Evolutionary conservation across 2,113 vertebrate genomes (phyloP).

Genomic region (Conger conger): DNA sequence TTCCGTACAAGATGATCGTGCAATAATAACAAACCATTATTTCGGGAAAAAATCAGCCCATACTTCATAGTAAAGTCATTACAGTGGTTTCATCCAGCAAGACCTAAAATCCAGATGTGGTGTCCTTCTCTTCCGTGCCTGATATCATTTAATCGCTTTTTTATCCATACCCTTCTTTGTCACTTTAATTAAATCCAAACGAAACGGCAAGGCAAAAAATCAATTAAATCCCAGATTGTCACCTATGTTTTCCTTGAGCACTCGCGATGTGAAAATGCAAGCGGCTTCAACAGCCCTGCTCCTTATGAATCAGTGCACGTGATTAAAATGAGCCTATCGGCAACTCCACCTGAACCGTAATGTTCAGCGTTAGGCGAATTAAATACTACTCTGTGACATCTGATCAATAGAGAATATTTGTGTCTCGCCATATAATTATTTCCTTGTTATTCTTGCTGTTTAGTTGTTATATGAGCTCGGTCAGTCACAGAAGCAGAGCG

Average conservation of each 20-base stretch:
- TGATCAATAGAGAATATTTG: conserved; percentile 4
- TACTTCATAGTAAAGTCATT: conserved; percentile 7
- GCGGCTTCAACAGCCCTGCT: conserved; percentile 46
- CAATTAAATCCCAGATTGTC: conserved; percentile 18
- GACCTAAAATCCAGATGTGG: neutral
- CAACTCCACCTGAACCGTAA: conserved; percentile 52
- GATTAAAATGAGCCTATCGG: conserved; percentile 58
- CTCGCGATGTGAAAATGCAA: conserved; percentile 33
- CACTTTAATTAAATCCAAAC: neutral
- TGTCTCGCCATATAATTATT: neutral
- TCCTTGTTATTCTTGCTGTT: neutral
- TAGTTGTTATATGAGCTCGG: neutral
- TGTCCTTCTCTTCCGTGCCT: neutral
- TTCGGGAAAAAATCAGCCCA: neutral
- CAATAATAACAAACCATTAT: conserved; percentile 15
- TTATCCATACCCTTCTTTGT: neutral
- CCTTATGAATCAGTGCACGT: conserved; percentile 62
- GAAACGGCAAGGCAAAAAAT: neutral
- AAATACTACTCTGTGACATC: neutral
- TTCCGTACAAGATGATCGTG: conserved; percentile 26
- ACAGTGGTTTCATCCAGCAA: neutral
- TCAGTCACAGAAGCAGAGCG: neutral
- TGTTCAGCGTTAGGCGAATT: conserved; percentile 17
- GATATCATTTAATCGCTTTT: conserved; percentile 1
- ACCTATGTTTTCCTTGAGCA: conserved; percentile 29